phyloP scores from a whole-genome alignment of 2,797 vertebrate genomes.

The Xenentodon cancila region DNA sequence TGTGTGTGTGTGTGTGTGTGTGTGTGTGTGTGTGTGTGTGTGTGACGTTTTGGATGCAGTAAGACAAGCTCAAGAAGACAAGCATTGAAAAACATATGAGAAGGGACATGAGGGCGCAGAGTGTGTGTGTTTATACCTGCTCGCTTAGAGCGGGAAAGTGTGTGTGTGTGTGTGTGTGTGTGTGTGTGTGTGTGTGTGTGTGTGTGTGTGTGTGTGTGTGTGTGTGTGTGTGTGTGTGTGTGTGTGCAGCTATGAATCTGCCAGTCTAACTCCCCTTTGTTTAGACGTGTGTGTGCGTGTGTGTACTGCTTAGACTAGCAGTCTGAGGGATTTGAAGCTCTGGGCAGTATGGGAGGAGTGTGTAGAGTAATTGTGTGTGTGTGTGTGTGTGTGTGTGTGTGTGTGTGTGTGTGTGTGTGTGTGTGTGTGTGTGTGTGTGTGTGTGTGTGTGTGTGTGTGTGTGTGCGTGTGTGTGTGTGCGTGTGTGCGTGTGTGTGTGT shows the following conservation, averaged over 20 bases:
- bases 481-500: slow-evolving; percentile 17
- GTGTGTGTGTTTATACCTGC: slow-evolving; percentile 45
- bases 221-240: slow-evolving; percentile 16
- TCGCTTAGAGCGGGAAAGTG: slow-evolving; percentile 36
- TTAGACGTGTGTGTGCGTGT: slow-evolving; percentile 55
- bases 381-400: not conserved
- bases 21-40: not conserved
- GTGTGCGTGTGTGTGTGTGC: slow-evolving; percentile 13
- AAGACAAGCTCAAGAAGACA: slow-evolving; percentile 33
- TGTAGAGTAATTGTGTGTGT: slow-evolving; percentile 20
- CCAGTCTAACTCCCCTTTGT: slow-evolving; percentile 70
- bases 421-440: too few relatives aligned
- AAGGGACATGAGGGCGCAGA: slow-evolving; percentile 40
- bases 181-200: slow-evolving; percentile 41
- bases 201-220: slow-evolving; percentile 19
- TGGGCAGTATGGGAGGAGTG: slow-evolving; percentile 31
- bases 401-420: too few relatives aligned
- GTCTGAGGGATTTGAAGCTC: slow-evolving; percentile 80
- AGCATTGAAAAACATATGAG: slow-evolving; percentile 37
- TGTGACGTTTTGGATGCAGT: slow-evolving; percentile 21
- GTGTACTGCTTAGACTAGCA: slow-evolving; percentile 79
- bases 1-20: too few relatives aligned
- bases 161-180: slow-evolving; percentile 47
- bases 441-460: not conserved
- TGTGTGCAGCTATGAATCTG: slow-evolving; percentile 48